Percentiles rank a stretch among this genome's conserved stretches.
These are phyloP conservation scores for Scelioninae gen. 2 DNA, from an alignment of 2,888 invertebrate species.

Conservation along the genomic window DNA sequence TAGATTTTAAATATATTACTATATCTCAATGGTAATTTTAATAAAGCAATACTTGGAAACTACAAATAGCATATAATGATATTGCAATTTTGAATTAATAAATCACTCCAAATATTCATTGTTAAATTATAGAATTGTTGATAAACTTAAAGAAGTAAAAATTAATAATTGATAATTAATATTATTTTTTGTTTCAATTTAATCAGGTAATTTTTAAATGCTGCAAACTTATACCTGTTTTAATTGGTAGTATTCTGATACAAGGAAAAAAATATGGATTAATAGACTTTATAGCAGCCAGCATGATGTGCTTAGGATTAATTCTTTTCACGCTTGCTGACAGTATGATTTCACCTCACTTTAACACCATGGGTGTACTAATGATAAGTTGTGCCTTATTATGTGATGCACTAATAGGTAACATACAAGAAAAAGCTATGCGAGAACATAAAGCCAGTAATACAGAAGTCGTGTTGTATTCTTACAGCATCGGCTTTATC, in stretches of 20 bases:
- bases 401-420: constrained; percentile 97
- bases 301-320: constrained; percentile 91
- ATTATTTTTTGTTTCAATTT: no score
- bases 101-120: no score
- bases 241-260: constrained; percentile 94
- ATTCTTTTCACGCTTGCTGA: constrained; percentile 93
- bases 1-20: no score
- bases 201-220: constrained; percentile 93
- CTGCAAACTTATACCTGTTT: constrained; percentile 96
- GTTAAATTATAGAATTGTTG: no score
- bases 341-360: constrained; percentile 85
- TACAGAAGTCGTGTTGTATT: constrained; percentile 94
- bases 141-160: no score
- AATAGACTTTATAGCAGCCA: constrained; percentile 89
- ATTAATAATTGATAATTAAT: background rate
- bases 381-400: constrained; percentile 90
- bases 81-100: no score
- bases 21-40: no score
- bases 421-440: constrained; percentile 97
- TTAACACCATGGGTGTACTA: constrained; percentile 82
- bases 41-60: no score
- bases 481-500: constrained; percentile 90
- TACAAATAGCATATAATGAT: no score
- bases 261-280: constrained; percentile 90
- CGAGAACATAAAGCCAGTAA: constrained; percentile 88